These are phyloP conservation scores for Lathamus discolor DNA, from an alignment of 2,113 vertebrate species.

Conservation along the genomic window DNA sequence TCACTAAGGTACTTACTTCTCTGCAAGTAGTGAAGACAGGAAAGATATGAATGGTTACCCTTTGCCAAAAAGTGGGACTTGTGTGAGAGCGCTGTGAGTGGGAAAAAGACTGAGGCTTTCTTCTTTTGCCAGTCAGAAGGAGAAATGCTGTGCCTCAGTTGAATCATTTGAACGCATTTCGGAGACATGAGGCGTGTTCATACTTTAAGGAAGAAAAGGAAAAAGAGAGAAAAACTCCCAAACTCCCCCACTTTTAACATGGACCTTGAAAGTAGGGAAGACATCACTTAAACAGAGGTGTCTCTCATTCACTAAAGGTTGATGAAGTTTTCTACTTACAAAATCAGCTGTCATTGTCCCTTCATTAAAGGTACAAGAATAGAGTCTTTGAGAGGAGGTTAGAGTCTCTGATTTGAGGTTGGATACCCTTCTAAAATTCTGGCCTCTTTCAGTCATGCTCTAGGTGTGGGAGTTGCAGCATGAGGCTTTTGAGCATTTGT, in stretches of 20 bases:
- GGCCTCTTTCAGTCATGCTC: background rate
- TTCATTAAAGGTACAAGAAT: background rate
- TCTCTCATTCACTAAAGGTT: background rate
- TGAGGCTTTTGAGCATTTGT: background rate
- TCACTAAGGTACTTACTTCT: background rate
- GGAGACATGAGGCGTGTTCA: background rate
- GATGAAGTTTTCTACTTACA: background rate
- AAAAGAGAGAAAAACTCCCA: background rate
- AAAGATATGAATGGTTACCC: background rate
- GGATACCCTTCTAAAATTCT: background rate
- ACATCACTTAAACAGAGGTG: background rate
- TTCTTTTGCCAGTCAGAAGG: background rate
- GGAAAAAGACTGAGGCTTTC: background rate
- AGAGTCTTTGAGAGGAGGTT: background rate
- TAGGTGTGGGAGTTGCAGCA: background rate
- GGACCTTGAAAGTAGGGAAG: background rate
- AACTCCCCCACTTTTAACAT: rapidly evolving
- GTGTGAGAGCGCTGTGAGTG: background rate
- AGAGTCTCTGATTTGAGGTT: background rate
- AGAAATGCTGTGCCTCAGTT: background rate
- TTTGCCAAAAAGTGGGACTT: background rate
- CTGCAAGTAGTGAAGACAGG: background rate
- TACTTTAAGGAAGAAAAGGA: background rate
- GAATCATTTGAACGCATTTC: background rate
- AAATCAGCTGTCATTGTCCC: background rate